These are phyloP conservation scores for Ischnura elegans DNA, from an alignment of 2,888 invertebrate genomes.

Conservation along the genomic window DNA sequence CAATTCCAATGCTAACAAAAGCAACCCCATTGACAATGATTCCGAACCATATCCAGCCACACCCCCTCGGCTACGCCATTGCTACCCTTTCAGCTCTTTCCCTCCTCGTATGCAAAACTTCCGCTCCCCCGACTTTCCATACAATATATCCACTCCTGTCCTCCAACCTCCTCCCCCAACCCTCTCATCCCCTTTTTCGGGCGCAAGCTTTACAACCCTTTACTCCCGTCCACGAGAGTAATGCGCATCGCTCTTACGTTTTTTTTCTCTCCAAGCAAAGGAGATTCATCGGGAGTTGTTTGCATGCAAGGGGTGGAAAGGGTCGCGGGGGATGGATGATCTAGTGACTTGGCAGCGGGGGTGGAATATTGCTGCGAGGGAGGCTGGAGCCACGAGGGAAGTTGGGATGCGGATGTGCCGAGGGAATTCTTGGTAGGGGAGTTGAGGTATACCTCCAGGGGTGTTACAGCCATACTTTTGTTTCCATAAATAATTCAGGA, in stretches of 20 bases:
- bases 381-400: too few species aligned
- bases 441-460: background rate
- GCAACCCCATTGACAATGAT: constrained; percentile 52
- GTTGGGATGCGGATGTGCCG: constrained; percentile 45
- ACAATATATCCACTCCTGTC: background rate
- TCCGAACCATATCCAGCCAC: constrained; percentile 55
- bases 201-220: constrained; percentile 53
- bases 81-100: background rate
- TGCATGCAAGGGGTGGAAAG: constrained; percentile 42
- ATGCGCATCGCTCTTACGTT: background rate
- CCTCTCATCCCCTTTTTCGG: background rate
- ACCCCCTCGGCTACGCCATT: too few species aligned
- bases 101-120: background rate
- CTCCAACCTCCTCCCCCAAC: background rate
- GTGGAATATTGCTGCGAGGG: too few species aligned
- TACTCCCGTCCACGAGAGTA: constrained; percentile 35
- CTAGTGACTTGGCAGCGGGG: background rate
- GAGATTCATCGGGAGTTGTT: constrained; percentile 61
- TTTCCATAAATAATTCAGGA: constrained; percentile 57
- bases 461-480: background rate
- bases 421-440: background rate
- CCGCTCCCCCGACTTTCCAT: background rate
- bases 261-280: background rate
- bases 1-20: constrained; percentile 39
- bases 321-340: background rate